Conservation (phyloP, 2,797 vertebrate genomes). For the Hyperoplus immaculatus region DNA sequence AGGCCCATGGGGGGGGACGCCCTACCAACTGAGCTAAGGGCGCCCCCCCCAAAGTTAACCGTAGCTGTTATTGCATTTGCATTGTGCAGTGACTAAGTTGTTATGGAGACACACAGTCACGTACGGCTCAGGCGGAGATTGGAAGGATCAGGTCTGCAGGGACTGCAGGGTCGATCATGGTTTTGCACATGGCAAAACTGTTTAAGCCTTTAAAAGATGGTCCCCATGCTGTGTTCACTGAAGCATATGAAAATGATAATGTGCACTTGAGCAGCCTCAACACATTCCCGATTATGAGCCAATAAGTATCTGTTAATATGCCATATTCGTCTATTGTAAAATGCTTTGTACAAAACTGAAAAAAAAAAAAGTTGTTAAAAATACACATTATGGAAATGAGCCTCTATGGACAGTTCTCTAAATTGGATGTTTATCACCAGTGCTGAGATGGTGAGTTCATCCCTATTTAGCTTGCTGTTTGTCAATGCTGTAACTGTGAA, state of each 20-base stretch:
- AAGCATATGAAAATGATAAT: constrained; percentile 37
- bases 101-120: constrained; percentile 52
- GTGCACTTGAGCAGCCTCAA: not conserved
- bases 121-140: constrained; percentile 14
- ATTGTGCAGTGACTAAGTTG: constrained; percentile 30
- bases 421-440: constrained; percentile 37
- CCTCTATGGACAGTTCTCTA: constrained; percentile 5
- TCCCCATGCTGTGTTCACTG: not conserved
- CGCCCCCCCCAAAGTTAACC: not conserved
- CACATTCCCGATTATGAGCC: constrained; percentile 12
- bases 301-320: not conserved
- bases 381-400: constrained; percentile 4
- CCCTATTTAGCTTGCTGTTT: constrained; percentile 51
- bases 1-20: too few relatives aligned
- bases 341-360: not conserved
- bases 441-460: constrained; percentile 30
- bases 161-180: constrained; percentile 29
- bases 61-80: constrained; percentile 42
- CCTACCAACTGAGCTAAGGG: too few relatives aligned
- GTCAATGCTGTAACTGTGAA: constrained; percentile 60
- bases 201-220: constrained; percentile 34
- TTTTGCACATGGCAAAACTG: constrained; percentile 47
- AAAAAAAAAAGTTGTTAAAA: not conserved
- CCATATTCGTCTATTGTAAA: not conserved
- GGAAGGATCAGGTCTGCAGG: constrained; percentile 41